These are phyloP conservation scores for Machaerirhynchus nigripectus DNA, from an alignment of 2,113 vertebrate species.

Conservation along the genomic window DNA sequence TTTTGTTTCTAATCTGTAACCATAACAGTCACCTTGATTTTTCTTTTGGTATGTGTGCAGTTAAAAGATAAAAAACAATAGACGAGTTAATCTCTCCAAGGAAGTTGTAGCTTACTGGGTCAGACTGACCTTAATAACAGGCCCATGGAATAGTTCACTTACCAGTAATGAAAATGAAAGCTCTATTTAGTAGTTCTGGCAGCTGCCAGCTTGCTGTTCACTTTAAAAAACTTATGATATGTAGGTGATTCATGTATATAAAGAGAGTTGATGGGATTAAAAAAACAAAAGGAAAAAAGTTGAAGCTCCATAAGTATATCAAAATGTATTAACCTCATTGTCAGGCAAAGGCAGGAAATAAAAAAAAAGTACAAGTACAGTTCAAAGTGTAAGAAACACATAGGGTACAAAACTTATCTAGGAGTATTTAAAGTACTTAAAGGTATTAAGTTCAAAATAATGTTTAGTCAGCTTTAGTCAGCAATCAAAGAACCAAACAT, in stretches of 20 bases:
- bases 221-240: conserved; percentile 17
- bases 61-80: conserved; percentile 18
- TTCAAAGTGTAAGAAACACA: not conserved
- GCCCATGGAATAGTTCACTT: conserved; percentile 15
- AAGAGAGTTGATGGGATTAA: not conserved
- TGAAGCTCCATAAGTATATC: not conserved
- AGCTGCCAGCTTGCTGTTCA: conserved; percentile 40
- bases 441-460: not conserved
- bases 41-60: not conserved
- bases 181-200: conserved; percentile 36
- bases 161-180: conserved; percentile 47
- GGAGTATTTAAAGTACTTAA: not conserved
- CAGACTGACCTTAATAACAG: conserved; percentile 47
- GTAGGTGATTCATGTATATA: not conserved
- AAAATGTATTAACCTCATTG: not conserved
- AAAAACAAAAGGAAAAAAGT: not conserved
- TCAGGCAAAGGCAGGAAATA: not conserved
- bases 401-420: not conserved
- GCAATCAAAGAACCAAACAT: not conserved
- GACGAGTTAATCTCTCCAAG: not conserved
- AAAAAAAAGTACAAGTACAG: not conserved
- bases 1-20: not conserved
- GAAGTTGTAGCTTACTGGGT: conserved; percentile 39
- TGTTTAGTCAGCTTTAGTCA: not conserved
- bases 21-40: not conserved